phyloP scores from a whole-genome alignment of 64 coral and sea anemone species.

The Montipora sp. region DNA sequence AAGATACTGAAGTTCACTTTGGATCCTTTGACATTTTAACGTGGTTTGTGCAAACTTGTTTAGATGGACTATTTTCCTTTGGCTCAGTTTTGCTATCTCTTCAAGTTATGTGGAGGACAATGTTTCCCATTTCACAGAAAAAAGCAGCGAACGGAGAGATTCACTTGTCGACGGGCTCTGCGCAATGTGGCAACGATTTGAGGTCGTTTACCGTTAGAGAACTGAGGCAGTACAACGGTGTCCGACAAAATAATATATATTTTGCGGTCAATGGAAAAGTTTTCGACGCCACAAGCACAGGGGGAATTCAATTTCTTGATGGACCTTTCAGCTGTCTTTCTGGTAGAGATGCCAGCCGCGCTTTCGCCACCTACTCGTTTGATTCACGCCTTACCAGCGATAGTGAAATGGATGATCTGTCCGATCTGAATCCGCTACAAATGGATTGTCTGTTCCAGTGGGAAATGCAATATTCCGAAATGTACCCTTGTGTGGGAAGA shows the following conservation, averaged over 20 bases:
- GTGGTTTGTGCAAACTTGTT: slow-evolving; percentile 41
- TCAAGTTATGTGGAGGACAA: slow-evolving; percentile 62
- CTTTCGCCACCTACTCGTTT: slow-evolving; percentile 85
- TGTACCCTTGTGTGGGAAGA: slow-evolving; percentile 79
- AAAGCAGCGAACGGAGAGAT: background rate
- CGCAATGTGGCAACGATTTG: no score
- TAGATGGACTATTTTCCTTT: slow-evolving; percentile 41
- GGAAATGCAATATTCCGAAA: slow-evolving; percentile 87
- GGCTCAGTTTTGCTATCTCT: slow-evolving; percentile 44
- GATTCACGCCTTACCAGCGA: slow-evolving; percentile 20
- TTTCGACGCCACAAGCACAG: slow-evolving; percentile 85
- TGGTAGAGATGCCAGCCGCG: slow-evolving; percentile 92
- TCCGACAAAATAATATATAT: slow-evolving; percentile 72
- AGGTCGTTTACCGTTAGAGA: slow-evolving; percentile 75
- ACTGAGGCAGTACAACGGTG: slow-evolving; percentile 70
- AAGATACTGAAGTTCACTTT: background rate
- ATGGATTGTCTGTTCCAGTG: slow-evolving; percentile 80
- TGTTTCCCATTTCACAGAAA: background rate
- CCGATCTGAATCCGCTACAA: slow-evolving; percentile 87
- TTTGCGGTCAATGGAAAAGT: slow-evolving; percentile 92
- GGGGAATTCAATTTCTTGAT: slow-evolving; percentile 69
- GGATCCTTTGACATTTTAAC: slow-evolving; percentile 33
- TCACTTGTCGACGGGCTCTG: background rate
- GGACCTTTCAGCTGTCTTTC: slow-evolving; percentile 70
- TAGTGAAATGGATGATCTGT: slow-evolving; percentile 74